Evolutionary conservation across 1,140 invertebrate species (phyloP).

Genomic region (Streblospio benedicti): DNA sequence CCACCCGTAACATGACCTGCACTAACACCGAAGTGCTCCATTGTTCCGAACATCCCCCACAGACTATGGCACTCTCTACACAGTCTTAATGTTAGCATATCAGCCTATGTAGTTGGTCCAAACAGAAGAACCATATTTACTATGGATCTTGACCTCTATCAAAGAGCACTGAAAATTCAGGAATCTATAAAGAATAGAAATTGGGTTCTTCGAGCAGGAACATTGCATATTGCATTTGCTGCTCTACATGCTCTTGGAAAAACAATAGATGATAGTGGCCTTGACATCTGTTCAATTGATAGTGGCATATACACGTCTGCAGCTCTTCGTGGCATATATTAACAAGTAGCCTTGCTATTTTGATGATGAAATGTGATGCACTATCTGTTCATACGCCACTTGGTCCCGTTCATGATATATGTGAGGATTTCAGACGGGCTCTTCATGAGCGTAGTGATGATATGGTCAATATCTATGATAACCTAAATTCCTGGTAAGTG

Average conservation of each 20-base stretch:
- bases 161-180: background rate
- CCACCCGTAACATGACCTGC: too few relatives aligned
- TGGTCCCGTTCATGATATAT: too few relatives aligned
- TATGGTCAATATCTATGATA: too few relatives aligned
- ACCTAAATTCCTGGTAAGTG: too few relatives aligned
- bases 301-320: constrained; percentile 5
- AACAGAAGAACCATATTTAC: background rate
- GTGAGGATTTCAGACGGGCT: too few relatives aligned
- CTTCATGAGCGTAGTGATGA: too few relatives aligned
- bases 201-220: background rate
- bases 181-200: background rate
- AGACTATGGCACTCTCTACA: background rate
- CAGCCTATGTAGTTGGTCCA: background rate
- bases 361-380: too few relatives aligned
- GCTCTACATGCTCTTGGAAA: background rate
- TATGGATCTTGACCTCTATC: background rate
- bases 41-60: background rate
- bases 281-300: background rate
- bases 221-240: background rate
- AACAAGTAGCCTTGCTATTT: too few relatives aligned
- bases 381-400: too few relatives aligned
- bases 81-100: background rate
- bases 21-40: too few relatives aligned
- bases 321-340: background rate
- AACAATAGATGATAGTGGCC: background rate